phyloP scores from a whole-genome alignment of 2,113 vertebrate genomes.

The Megaceryle torquata region DNA sequence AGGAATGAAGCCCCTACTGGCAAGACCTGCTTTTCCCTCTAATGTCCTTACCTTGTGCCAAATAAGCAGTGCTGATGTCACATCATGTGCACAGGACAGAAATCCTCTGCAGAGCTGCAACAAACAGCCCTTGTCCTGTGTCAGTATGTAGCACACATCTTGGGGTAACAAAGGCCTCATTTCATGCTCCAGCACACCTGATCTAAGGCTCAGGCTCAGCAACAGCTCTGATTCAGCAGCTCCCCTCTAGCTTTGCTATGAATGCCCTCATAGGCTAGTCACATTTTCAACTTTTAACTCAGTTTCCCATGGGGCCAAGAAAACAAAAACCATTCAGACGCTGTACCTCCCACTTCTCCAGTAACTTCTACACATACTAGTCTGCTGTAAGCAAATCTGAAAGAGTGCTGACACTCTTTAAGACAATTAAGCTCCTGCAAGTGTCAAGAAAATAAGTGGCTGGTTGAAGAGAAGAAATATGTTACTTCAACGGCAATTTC shows the following conservation, averaged over 20 bases:
- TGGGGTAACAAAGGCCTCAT: background rate
- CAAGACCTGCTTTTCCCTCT: background rate
- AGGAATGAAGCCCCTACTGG: background rate
- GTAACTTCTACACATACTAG: background rate
- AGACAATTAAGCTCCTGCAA: background rate
- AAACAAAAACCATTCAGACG: background rate
- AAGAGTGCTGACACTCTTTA: background rate
- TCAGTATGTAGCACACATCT: background rate
- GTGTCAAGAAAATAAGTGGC: background rate
- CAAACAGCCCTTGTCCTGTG: background rate
- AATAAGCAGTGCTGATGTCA: background rate
- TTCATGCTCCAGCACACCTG: conserved; percentile 35
- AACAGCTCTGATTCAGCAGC: background rate
- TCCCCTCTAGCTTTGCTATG: background rate
- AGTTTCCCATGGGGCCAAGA: background rate
- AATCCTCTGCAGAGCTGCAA: background rate
- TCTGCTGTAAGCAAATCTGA: background rate
- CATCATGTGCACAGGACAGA: conserved; percentile 2
- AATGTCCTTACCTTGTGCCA: background rate
- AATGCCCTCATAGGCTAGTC: background rate
- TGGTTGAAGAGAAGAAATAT: background rate
- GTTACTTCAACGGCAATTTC: background rate
- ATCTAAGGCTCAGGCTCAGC: background rate
- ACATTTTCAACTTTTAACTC: background rate
- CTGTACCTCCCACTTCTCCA: background rate